Conservation (phyloP, 1,140 invertebrate genomes). For the Hyles euphorbiae region DNA sequence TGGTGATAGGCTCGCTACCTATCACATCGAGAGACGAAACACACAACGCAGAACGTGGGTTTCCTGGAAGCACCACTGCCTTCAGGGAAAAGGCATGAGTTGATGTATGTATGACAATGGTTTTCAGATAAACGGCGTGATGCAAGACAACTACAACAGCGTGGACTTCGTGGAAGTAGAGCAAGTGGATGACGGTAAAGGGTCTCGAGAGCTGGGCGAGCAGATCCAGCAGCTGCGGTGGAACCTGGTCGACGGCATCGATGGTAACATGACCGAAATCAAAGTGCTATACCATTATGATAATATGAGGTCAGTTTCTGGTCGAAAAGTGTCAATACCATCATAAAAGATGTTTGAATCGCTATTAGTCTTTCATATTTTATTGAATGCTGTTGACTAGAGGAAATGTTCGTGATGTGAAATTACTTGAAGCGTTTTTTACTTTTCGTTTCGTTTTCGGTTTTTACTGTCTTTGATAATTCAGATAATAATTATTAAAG, state of each 20-base stretch:
- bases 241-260: conserved; percentile 83
- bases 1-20: too few relatives aligned
- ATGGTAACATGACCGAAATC: conserved; percentile 78
- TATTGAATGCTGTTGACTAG: too few relatives aligned
- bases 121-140: conserved; percentile 79
- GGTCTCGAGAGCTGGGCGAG: conserved; percentile 70
- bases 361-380: too few relatives aligned
- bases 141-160: conserved; percentile 97
- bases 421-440: too few relatives aligned
- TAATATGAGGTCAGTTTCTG: conserved; percentile 49
- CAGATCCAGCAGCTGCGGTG: conserved; percentile 78
- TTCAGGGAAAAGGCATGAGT: not conserved
- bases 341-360: too few relatives aligned
- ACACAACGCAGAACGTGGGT: too few relatives aligned
- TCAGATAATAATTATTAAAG: too few relatives aligned
- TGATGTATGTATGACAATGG: not conserved
- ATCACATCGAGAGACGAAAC: too few relatives aligned
- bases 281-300: conserved; percentile 65
- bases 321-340: too few relatives aligned
- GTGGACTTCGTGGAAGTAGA: conserved; percentile 97
- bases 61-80: not conserved
- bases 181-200: conserved; percentile 83
- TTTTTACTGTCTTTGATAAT: too few relatives aligned
- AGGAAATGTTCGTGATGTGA: too few relatives aligned
- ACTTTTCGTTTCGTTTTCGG: too few relatives aligned